A percentile compares a stretch with the other conserved stretches of the same genome.
These are phyloP conservation scores for Netelia melanura DNA, from an alignment of 2,888 invertebrate species.

Conservation along the genomic window DNA sequence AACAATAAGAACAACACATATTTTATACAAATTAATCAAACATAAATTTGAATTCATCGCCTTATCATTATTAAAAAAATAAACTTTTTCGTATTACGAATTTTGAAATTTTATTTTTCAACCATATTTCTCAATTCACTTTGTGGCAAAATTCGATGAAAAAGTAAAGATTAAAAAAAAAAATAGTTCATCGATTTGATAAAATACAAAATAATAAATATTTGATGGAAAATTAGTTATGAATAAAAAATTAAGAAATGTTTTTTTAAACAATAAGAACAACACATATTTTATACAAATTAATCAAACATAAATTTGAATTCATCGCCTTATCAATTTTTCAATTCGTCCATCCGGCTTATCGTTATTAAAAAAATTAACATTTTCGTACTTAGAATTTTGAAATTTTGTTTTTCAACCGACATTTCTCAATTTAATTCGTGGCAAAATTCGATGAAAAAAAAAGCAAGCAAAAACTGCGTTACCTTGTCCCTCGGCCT, in stretches of 20 bases:
- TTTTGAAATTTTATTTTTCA: too few relatives aligned
- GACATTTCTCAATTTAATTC: not conserved
- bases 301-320: slow-evolving; percentile 8
- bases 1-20: slow-evolving; percentile 12
- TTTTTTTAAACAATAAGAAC: slow-evolving; percentile 8
- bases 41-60: slow-evolving; percentile 13
- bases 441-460: not conserved
- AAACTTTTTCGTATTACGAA: too few relatives aligned
- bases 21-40: slow-evolving; percentile 1
- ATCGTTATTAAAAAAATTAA: too few relatives aligned
- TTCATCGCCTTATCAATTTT: too few relatives aligned
- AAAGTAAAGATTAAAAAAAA: slow-evolving; percentile 8
- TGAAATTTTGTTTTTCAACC: too few relatives aligned
- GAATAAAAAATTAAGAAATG: slow-evolving; percentile 17
- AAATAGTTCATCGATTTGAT: not conserved
- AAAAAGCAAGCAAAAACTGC: not conserved
- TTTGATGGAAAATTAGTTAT: not conserved
- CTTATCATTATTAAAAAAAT: too few relatives aligned
- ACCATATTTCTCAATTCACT: too few relatives aligned
- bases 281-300: slow-evolving; percentile 4
- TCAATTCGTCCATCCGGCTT: too few relatives aligned
- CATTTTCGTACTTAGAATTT: too few relatives aligned
- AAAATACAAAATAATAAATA: not conserved
- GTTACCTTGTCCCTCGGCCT: slow-evolving; percentile 79
- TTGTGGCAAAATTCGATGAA: too few relatives aligned